These are phyloP conservation scores for Zaprionus lachaisei DNA, from an alignment of 1,140 invertebrate genomes.

Conservation along the genomic window DNA sequence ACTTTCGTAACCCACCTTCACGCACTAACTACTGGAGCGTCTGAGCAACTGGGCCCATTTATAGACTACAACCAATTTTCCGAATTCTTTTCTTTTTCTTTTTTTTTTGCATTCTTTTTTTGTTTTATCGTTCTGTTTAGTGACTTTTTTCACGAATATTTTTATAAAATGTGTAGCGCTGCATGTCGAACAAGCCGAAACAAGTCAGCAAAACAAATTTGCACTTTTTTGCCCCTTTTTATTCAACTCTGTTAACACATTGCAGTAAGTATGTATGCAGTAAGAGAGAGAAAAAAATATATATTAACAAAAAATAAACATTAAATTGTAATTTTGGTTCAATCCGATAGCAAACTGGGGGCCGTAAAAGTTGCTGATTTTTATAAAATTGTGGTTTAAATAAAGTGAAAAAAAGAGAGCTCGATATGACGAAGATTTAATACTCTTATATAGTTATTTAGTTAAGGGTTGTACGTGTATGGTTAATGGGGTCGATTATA, in stretches of 20 bases:
- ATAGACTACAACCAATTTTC: conserved; percentile 10
- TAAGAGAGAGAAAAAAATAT: not conserved
- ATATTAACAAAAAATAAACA: conserved; percentile 8
- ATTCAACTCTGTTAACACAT: conserved; percentile 4
- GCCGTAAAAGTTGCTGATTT: conserved; percentile 1
- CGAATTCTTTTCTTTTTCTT: not conserved
- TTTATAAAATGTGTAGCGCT: conserved; percentile 67
- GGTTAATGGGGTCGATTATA: too few relatives aligned
- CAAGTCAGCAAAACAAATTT: conserved; percentile 65
- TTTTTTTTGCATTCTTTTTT: conserved; percentile 11
- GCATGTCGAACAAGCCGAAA: conserved; percentile 70
- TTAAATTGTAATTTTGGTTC: not conserved
- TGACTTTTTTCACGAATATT: conserved; percentile 25
- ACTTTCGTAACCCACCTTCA: conserved; percentile 11
- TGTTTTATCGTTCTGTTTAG: conserved; percentile 8
- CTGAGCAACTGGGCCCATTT: conserved; percentile 47
- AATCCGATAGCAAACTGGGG: conserved; percentile 2
- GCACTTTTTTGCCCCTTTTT: conserved; percentile 7
- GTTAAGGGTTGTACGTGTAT: too few relatives aligned
- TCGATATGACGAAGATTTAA: not conserved
- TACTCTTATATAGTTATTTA: not conserved
- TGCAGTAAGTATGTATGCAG: not conserved
- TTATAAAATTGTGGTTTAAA: not conserved
- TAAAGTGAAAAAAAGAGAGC: not conserved
- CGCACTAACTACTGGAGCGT: conserved; percentile 28